A percentile compares a stretch with the other conserved stretches of the same genome.
These are phyloP conservation scores for Argyrosomus japonicus DNA, from an alignment of 2,113 vertebrate species.

Conservation along the genomic window DNA sequence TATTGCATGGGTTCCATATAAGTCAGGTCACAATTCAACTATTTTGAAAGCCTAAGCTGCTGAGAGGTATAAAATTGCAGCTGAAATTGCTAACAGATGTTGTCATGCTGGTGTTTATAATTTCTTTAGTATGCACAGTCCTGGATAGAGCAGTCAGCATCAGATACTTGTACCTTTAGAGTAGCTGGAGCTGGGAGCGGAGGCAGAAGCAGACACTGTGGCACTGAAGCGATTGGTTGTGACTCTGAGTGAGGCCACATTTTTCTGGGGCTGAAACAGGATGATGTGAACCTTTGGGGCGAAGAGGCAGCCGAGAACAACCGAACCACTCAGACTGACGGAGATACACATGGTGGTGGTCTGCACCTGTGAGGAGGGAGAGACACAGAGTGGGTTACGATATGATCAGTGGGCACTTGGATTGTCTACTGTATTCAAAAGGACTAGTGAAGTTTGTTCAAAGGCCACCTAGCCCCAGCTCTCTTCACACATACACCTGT, in stretches of 20 bases:
- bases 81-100: not conserved
- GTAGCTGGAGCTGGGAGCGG: conserved; percentile 84
- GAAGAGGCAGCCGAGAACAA: conserved; percentile 96
- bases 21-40: not conserved
- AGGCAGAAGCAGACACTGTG: conserved; percentile 73
- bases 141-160: not conserved
- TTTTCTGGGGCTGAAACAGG: conserved; percentile 99
- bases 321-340: conserved; percentile 95
- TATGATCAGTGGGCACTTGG: conserved; percentile 7
- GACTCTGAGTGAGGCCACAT: conserved; percentile 90
- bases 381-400: not conserved
- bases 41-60: not conserved
- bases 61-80: not conserved
- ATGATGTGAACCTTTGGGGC: conserved; percentile 98
- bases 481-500: conserved; percentile 1
- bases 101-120: not conserved
- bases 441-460: conserved; percentile 49
- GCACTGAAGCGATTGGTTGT: conserved; percentile 90
- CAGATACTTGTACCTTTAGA: conserved; percentile 83
- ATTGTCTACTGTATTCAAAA: conserved; percentile 37
- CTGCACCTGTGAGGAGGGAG: conserved; percentile 89
- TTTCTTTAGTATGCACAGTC: not conserved
- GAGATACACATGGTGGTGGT: conserved; percentile 99
- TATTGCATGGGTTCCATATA: not conserved
- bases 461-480: conserved; percentile 15